Conservation (phyloP, 2,113 vertebrate species). For the Ptychochromis oligacanthus region DNA sequence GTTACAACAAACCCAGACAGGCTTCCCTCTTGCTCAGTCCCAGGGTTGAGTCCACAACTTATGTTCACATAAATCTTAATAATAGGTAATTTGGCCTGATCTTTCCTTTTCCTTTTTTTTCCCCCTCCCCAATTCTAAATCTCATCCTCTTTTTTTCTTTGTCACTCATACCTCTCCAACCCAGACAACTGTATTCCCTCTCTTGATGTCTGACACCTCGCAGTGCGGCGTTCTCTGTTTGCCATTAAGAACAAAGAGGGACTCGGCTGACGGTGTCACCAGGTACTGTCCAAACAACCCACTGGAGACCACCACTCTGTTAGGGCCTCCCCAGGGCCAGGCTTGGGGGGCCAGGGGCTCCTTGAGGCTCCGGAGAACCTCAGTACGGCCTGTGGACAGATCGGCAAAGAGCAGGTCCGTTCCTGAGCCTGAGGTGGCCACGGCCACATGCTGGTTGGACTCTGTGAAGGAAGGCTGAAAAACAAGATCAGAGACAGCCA, state of each 20-base stretch:
- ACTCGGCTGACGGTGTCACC: conserved; percentile 87
- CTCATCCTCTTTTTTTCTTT: conserved; percentile 7
- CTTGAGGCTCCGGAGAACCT: conserved; percentile 85
- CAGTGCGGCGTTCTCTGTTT: conserved; percentile 88
- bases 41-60: conserved; percentile 77
- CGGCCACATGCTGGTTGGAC: conserved; percentile 86
- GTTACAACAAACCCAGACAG: conserved; percentile 73
- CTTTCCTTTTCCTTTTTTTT: conserved; percentile 23
- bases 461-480: conserved; percentile 91
- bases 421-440: conserved; percentile 83
- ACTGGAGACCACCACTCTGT: conserved; percentile 88
- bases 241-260: conserved; percentile 90
- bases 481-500: conserved; percentile 84
- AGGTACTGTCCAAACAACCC: conserved; percentile 95
- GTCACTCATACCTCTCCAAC: conserved; percentile 93
- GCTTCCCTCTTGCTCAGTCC: conserved; percentile 72
- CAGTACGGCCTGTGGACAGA: conserved; percentile 84
- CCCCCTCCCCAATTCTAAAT: conserved; percentile 13
- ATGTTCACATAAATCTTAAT: conserved; percentile 71
- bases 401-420: conserved; percentile 88
- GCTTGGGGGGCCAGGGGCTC: conserved; percentile 80
- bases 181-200: conserved; percentile 91
- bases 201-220: conserved; percentile 90
- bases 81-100: conserved; percentile 69
- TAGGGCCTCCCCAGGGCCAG: conserved; percentile 87